These are phyloP conservation scores for Drosophila barbarae DNA, from an alignment of 2,888 invertebrate genomes.

Conservation along the genomic window DNA sequence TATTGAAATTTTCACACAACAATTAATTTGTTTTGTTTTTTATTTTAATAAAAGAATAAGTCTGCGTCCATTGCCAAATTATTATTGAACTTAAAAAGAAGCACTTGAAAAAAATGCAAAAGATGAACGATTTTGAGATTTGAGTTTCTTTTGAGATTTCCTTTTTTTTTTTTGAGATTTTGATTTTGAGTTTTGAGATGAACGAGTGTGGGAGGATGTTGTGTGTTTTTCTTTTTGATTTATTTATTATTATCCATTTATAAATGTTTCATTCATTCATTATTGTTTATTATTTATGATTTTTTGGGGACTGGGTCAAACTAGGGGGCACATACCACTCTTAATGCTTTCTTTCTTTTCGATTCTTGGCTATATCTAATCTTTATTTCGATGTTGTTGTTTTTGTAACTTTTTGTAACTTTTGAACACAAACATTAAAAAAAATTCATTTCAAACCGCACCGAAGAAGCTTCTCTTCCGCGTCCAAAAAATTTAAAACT, in stretches of 20 bases:
- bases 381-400: neutral
- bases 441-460: constrained; percentile 11
- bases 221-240: constrained; percentile 5
- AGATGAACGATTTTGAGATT: constrained; percentile 18
- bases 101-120: constrained; percentile 25
- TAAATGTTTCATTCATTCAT: neutral
- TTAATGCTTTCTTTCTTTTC: constrained; percentile 15
- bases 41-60: constrained; percentile 24
- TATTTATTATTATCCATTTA: neutral
- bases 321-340: constrained; percentile 36
- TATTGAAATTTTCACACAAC: constrained; percentile 11
- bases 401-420: neutral
- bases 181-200: constrained; percentile 5
- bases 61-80: constrained; percentile 36
- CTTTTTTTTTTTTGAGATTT: neutral
- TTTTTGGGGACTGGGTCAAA: constrained; percentile 25
- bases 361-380: constrained; percentile 20
- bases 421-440: constrained; percentile 7
- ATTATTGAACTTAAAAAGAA: constrained; percentile 13
- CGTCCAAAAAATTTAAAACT: constrained; percentile 4
- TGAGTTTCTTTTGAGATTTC: neutral
- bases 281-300: neutral
- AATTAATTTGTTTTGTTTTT: constrained; percentile 15
- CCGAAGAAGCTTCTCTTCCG: constrained; percentile 8
- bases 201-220: constrained; percentile 10